These are phyloP conservation scores for Macrobrachium rosenbergii DNA, from an alignment of 1,140 invertebrate genomes.

Conservation along the genomic window DNA sequence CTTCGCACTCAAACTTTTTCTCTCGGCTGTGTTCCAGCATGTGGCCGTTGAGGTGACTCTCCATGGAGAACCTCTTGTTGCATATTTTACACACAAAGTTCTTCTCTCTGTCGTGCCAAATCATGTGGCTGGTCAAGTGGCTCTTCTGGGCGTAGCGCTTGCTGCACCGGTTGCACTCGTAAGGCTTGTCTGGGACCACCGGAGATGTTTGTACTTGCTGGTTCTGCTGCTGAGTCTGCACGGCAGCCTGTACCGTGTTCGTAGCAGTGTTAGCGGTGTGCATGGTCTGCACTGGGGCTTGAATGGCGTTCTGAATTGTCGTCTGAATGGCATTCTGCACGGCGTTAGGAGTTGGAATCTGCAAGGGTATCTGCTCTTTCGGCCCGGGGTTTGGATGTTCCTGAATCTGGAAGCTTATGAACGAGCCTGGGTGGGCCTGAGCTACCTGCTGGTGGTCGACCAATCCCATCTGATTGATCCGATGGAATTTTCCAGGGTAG, in stretches of 20 bases:
- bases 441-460: slow-evolving; percentile 35
- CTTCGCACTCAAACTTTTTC: slow-evolving; percentile 50
- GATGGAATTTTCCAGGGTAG: slow-evolving; percentile 45
- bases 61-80: slow-evolving; percentile 52
- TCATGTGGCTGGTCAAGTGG: slow-evolving; percentile 49
- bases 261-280: no score
- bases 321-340: no score
- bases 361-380: no score
- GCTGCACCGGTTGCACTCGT: slow-evolving; percentile 43
- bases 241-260: no score
- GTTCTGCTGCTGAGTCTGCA: no score
- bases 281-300: no score
- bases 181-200: slow-evolving; percentile 26
- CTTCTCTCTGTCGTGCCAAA: slow-evolving; percentile 46
- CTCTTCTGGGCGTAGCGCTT: slow-evolving; percentile 54
- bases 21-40: slow-evolving; percentile 54
- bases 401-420: slow-evolving; percentile 12
- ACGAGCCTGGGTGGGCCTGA: slow-evolving; percentile 35
- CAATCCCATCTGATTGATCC: slow-evolving; percentile 28
- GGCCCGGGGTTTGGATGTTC: no score
- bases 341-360: no score
- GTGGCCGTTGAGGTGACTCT: slow-evolving; percentile 52
- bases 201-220: no score
- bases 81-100: slow-evolving; percentile 57
- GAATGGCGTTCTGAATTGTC: no score